A percentile compares a stretch with the other conserved stretches of the same genome.
These are phyloP conservation scores for Rhodeus uyekii DNA, from an alignment of 2,797 vertebrate genomes.

Conservation along the genomic window DNA sequence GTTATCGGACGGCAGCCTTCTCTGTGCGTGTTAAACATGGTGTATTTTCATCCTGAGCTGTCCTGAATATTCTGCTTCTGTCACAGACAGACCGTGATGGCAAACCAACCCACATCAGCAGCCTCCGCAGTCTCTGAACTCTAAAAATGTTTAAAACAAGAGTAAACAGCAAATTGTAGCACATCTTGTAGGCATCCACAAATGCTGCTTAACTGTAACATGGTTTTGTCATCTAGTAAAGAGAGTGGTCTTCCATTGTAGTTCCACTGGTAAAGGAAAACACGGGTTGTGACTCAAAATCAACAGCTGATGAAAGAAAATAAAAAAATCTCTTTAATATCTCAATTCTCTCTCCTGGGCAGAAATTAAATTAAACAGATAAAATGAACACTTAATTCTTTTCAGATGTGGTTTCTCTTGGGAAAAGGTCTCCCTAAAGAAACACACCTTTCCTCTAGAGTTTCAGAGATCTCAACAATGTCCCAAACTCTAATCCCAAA, in stretches of 20 bases:
- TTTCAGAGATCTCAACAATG: background rate
- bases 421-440: background rate
- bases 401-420: too few relatives aligned
- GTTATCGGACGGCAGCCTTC: slow-evolving; percentile 9
- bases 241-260: background rate
- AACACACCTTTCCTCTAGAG: background rate
- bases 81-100: slow-evolving; percentile 1
- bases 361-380: background rate
- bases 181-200: background rate
- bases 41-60: slow-evolving; percentile 32
- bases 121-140: slow-evolving; percentile 12
- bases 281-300: background rate
- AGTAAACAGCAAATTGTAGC: slow-evolving; percentile 17
- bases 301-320: background rate
- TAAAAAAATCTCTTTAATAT: background rate
- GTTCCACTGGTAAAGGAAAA: background rate
- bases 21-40: slow-evolving; percentile 13
- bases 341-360: background rate
- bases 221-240: background rate
- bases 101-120: slow-evolving; percentile 7
- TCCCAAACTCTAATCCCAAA: background rate
- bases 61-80: slow-evolving; percentile 36
- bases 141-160: slow-evolving; percentile 18
- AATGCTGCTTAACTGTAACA: background rate
- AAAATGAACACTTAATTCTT: background rate